These are phyloP conservation scores for Florisuga fusca DNA, from an alignment of 2,797 vertebrate species.

Conservation along the genomic window DNA sequence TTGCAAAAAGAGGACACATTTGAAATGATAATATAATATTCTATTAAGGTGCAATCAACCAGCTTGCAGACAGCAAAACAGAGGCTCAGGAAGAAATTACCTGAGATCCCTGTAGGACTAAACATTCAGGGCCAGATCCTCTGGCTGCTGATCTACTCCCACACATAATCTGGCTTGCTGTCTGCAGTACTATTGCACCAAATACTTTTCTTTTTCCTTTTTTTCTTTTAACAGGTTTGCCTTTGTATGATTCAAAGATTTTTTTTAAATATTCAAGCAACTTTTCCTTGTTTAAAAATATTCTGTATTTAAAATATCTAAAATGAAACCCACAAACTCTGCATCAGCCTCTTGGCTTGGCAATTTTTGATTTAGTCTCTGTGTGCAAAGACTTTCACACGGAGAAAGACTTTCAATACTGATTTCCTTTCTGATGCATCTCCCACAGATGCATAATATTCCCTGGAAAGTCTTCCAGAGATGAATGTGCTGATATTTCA, in stretches of 20 bases:
- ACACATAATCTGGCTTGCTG: background rate
- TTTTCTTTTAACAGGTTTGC: background rate
- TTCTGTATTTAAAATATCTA: background rate
- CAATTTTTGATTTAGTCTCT: constrained; percentile 6
- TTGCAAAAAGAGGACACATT: background rate
- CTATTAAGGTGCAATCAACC: background rate
- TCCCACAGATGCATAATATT: background rate
- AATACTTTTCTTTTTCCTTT: background rate
- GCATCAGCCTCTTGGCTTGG: background rate
- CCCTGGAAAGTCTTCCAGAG: background rate
- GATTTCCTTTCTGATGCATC: background rate
- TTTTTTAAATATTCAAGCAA: background rate
- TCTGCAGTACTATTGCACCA: background rate
- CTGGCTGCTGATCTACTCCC: background rate
- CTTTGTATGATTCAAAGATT: background rate
- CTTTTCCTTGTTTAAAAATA: background rate
- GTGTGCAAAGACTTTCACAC: no score
- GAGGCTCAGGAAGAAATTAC: background rate
- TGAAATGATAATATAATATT: background rate
- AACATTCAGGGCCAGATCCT: background rate
- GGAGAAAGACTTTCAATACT: background rate
- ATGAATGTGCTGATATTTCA: constrained; percentile 40
- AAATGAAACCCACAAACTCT: background rate
- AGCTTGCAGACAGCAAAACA: background rate
- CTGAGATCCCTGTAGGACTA: background rate